Evolutionary conservation across 2,113 vertebrate species (phyloP).

Genomic region (Triplophysa tibetana): DNA sequence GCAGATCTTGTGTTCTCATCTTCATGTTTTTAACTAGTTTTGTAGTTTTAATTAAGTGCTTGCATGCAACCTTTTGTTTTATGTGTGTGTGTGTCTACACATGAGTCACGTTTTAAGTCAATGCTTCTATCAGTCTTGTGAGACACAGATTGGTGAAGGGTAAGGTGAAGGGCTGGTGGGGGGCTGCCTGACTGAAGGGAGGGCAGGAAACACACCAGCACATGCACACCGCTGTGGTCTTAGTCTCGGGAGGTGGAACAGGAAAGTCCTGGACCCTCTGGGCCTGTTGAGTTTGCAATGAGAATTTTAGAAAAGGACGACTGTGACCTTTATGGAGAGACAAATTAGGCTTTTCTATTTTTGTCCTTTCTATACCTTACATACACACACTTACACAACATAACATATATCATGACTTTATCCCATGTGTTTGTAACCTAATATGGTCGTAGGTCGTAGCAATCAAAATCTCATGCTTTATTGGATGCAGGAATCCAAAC

Average conservation of each 20-base stretch:
- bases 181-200: slow-evolving; percentile 53
- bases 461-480: slow-evolving; percentile 69
- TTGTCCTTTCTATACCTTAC: neutral
- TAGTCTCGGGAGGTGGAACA: slow-evolving; percentile 52
- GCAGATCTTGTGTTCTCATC: neutral
- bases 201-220: slow-evolving; percentile 1
- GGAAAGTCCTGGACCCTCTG: slow-evolving; percentile 32
- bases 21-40: neutral
- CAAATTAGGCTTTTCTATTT: neutral
- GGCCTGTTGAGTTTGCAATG: neutral
- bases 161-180: slow-evolving; percentile 61
- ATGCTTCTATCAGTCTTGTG: slow-evolving; percentile 62
- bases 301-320: slow-evolving; percentile 1
- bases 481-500: slow-evolving; percentile 59
- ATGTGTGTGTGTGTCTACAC: slow-evolving; percentile 9
- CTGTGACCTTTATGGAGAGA: slow-evolving; percentile 14
- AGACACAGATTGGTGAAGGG: slow-evolving; percentile 67
- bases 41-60: neutral
- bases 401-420: slow-evolving; percentile 49
- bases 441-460: slow-evolving; percentile 68
- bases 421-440: slow-evolving; percentile 63
- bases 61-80: neutral
- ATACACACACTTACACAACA: slow-evolving; percentile 1
- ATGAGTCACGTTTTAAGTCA: slow-evolving; percentile 40
- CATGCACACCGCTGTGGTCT: slow-evolving; percentile 43